Evolutionary conservation across 1,140 invertebrate species (phyloP).

Genomic region (Drepana arcuata): DNA sequence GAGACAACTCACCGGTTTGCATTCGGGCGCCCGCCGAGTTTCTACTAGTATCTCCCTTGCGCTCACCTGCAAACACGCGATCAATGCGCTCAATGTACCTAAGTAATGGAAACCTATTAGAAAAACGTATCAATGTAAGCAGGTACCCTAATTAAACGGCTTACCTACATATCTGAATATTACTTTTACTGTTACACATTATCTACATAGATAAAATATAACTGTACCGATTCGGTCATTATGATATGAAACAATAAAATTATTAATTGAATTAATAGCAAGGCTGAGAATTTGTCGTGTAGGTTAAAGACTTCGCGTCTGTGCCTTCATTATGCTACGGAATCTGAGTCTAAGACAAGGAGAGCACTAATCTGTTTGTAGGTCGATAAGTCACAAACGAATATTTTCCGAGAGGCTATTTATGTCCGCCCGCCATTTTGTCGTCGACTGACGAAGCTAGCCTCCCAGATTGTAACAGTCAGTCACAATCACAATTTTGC

Average conservation of each 20-base stretch:
- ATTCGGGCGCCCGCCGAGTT: conserved; percentile 55
- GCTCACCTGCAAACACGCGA: conserved; percentile 66
- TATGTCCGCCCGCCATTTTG: conserved; percentile 61
- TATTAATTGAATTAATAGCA: no score
- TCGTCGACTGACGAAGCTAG: conserved; percentile 56
- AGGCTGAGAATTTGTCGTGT: no score
- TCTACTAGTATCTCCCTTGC: conserved; percentile 65
- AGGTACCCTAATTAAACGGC: no score
- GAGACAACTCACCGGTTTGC: conserved; percentile 58
- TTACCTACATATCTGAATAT: no score
- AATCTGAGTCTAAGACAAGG: no score
- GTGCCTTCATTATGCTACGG: no score
- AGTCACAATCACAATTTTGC: conserved; percentile 18
- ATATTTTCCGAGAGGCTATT: conserved; percentile 52
- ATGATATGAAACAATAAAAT: no score
- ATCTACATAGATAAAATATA: no score
- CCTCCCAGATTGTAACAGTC: conserved; percentile 24
- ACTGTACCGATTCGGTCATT: no score
- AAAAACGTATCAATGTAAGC: no score
- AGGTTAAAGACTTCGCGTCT: no score
- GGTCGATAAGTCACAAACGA: conserved; percentile 51
- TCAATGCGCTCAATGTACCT: conserved; percentile 57
- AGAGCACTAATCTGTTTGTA: conserved; percentile 43
- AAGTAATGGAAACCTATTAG: conserved; percentile 35
- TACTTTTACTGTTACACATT: no score